These are phyloP conservation scores for Nyctereutes procyonoides DNA, from an alignment of 2,113 vertebrate species.

Conservation along the genomic window DNA sequence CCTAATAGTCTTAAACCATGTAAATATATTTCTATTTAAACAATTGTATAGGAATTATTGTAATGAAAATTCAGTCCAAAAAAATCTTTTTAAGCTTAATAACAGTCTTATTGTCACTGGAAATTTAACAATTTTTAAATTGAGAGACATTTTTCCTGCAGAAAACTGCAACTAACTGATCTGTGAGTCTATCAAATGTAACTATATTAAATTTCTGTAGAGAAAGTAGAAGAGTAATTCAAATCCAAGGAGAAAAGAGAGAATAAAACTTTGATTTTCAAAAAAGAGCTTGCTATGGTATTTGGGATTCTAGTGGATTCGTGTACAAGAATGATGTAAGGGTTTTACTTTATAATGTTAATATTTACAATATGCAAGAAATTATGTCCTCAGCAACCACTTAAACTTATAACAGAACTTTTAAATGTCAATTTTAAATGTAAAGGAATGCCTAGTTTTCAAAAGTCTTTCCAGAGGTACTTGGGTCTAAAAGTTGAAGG, in stretches of 20 bases:
- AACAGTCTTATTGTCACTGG: not conserved
- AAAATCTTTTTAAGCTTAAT: conserved; percentile 6
- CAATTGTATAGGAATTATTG: not conserved
- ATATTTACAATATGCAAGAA: conserved; percentile 7
- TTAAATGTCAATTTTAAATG: conserved; percentile 26
- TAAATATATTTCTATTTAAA: not conserved
- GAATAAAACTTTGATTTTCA: not conserved
- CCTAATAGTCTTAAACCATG: conserved; percentile 40
- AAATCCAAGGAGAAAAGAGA: not conserved
- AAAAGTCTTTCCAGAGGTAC: not conserved
- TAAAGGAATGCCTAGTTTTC: not conserved
- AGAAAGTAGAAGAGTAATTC: not conserved
- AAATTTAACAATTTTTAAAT: conserved; percentile 47
- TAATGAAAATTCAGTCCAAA: not conserved
- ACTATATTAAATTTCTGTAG: conserved; percentile 19
- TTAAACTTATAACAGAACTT: conserved; percentile 9
- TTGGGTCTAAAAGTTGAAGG: not conserved
- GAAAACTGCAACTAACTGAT: not conserved
- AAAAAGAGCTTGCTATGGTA: not conserved
- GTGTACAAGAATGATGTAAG: not conserved
- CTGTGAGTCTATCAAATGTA: not conserved
- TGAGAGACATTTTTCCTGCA: not conserved
- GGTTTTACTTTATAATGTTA: conserved; percentile 4
- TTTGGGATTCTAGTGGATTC: not conserved
- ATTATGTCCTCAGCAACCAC: not conserved